These are phyloP conservation scores for Scaptomyza tumidula DNA, from an alignment of 2,888 invertebrate genomes.

Conservation along the genomic window DNA sequence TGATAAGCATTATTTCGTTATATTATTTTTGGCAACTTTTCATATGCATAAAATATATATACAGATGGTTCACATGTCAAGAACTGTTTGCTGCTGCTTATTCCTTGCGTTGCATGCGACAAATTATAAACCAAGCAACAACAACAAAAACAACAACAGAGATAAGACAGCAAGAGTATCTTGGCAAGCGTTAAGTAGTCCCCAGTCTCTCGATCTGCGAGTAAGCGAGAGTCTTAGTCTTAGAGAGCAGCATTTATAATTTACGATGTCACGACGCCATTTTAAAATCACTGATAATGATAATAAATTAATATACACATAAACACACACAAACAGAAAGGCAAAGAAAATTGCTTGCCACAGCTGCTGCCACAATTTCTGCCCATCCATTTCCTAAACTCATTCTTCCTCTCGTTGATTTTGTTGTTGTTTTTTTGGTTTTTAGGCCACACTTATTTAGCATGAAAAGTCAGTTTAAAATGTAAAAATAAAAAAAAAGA, in stretches of 20 bases:
- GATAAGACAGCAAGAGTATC: slow-evolving; percentile 23
- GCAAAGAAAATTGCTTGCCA: slow-evolving; percentile 32
- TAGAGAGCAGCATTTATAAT: slow-evolving; percentile 66
- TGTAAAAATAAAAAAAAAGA: slow-evolving; percentile 21
- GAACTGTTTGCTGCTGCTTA: background rate
- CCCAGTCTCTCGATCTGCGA: slow-evolving; percentile 26
- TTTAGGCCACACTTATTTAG: slow-evolving; percentile 67
- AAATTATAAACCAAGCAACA: slow-evolving; percentile 41
- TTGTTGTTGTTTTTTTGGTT: slow-evolving; percentile 21
- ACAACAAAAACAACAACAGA: slow-evolving; percentile 14
- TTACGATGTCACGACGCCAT: slow-evolving; percentile 77
- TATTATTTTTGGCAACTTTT: slow-evolving; percentile 15
- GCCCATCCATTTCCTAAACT: too few relatives aligned
- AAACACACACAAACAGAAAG: slow-evolving; percentile 21
- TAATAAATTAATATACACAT: slow-evolving; percentile 74
- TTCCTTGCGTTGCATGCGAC: slow-evolving; percentile 25
- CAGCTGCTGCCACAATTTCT: slow-evolving; percentile 25
- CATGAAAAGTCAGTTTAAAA: slow-evolving; percentile 77
- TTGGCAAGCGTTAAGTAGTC: slow-evolving; percentile 68
- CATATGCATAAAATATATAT: slow-evolving; percentile 24
- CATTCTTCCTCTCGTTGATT: slow-evolving; percentile 1
- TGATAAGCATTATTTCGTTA: slow-evolving; percentile 18
- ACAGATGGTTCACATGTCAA: slow-evolving; percentile 28
- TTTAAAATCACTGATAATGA: slow-evolving; percentile 80
- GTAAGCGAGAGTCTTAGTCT: slow-evolving; percentile 29